Evolutionary conservation across 2,888 invertebrate species (phyloP).

Genomic region (Leptothorax acervorum): DNA sequence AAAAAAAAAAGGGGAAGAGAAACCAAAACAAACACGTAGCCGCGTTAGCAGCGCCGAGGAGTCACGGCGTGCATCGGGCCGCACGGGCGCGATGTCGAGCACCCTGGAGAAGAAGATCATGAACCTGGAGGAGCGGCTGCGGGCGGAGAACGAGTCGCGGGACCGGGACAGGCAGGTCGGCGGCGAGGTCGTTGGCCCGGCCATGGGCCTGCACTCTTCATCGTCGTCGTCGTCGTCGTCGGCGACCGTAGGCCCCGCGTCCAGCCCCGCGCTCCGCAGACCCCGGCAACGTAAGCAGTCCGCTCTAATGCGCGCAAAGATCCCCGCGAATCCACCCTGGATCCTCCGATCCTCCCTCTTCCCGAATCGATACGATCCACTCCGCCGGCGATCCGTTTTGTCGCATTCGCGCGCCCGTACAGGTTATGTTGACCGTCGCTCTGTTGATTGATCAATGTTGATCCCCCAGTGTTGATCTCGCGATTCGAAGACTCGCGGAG

Average conservation of each 20-base stretch:
- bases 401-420: background rate
- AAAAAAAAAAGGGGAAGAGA: background rate
- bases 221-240: slow-evolving; percentile 18
- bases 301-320: background rate
- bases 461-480: slow-evolving; percentile 60
- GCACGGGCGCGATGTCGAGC: slow-evolving; percentile 88
- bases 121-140: slow-evolving; percentile 93
- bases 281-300: slow-evolving; percentile 89
- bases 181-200: slow-evolving; percentile 83
- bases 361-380: background rate
- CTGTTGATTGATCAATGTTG: slow-evolving; percentile 1
- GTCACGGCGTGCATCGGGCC: slow-evolving; percentile 32
- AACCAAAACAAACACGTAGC: slow-evolving; percentile 37
- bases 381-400: background rate
- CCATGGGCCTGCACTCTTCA: slow-evolving; percentile 84
- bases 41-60: slow-evolving; percentile 46
- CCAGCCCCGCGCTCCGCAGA: slow-evolving; percentile 85
- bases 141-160: slow-evolving; percentile 89
- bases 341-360: background rate
- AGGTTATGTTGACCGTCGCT: slow-evolving; percentile 77
- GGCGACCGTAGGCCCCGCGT: slow-evolving; percentile 79
- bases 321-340: background rate
- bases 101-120: slow-evolving; percentile 93
- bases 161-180: slow-evolving; percentile 87
- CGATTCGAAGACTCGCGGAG: background rate